A percentile compares a stretch with the other conserved stretches of the same genome.
Evolutionary conservation across 2,113 vertebrate species (phyloP).

Genomic region (Gallinago media): DNA sequence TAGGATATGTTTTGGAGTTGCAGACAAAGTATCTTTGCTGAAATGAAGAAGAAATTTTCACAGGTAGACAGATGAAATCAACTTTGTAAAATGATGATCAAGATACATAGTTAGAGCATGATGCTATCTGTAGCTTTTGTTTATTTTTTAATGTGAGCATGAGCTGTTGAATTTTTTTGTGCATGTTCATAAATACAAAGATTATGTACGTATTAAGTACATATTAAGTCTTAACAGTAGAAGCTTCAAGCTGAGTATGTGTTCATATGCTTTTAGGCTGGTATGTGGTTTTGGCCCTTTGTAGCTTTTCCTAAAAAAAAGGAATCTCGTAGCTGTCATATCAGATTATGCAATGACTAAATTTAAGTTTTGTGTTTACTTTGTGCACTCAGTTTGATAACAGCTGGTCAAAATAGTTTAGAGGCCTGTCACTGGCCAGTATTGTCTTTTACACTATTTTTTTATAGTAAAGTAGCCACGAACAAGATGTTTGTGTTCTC

Average conservation of each 20-base stretch:
- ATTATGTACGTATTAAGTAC: not conserved
- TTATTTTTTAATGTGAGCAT: conserved; percentile 71
- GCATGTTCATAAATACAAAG: conserved; percentile 53
- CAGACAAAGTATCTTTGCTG: conserved; percentile 98
- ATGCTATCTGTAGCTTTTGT: conserved; percentile 29
- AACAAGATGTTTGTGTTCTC: not conserved
- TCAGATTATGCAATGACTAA: not conserved
- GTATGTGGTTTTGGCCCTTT: not conserved
- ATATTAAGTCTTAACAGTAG: not conserved
- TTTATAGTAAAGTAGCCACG: not conserved
- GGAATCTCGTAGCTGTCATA: not conserved
- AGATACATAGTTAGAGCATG: conserved; percentile 72
- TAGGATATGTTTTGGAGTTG: conserved; percentile 96
- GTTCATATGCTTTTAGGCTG: not conserved
- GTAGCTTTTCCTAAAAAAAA: not conserved
- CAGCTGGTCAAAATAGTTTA: not conserved
- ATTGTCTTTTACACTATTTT: not conserved
- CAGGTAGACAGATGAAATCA: conserved; percentile 86
- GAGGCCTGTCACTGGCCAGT: not conserved
- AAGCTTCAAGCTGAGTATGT: not conserved
- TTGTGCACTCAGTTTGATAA: not conserved
- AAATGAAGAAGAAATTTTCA: conserved; percentile 95
- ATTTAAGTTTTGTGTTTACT: not conserved
- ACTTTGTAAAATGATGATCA: conserved; percentile 51
- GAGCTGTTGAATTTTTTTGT: conserved; percentile 41